Evolutionary conservation across 2,888 invertebrate genomes (phyloP), one percentile per base, ranked within the genome.

Genomic region (Dryadula phaetusa): DNA sequence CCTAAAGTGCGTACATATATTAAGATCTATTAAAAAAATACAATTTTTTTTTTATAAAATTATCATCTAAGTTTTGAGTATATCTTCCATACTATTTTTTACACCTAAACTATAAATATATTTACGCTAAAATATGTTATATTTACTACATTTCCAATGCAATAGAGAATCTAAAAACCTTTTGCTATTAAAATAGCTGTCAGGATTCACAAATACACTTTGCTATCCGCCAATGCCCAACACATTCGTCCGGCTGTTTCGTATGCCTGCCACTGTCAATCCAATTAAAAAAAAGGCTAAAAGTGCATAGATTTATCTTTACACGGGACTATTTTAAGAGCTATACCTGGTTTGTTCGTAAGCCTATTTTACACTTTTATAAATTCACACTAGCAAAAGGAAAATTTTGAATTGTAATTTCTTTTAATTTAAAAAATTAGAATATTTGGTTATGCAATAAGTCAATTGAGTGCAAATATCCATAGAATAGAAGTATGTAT

Each of bases 161-260:
- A 56, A 56, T 37, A 22, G 7, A 40, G 4, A 25, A 10, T 56
- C 4, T 40, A n/a, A 56, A 40, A 56, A 10, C 22, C n/a, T 40
- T 56, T 40, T 56, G 56, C 79, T 81, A 82, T 83, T 82, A 80
- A 82, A 83, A 84, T 78, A 81, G 81, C 78, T 82, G 80, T 81
- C 79, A 80, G 81, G 76, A 70, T 71, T 64, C 66, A 60, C 60
- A 60, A 60, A 60, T 28, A 60, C 42, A 60, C 42, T 60, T 60
- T 32, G 28, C 60, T 28, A 14, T 58, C 16, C 25, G 42, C 25
- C 58, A 18, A 44, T 62, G 54, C 53, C 62, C 42, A 64, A 64
- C 60, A 37, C 64, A 64, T 60, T 63, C 63, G 58, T 63, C 63
- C 58, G 18, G 28, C 63, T 63, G 44, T 56, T 49, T 42, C 56